Percentiles rank a stretch among this genome's conserved stretches.
phyloP scores from a whole-genome alignment of 2,888 invertebrate genomes.

The Palloptera scutellata region DNA sequence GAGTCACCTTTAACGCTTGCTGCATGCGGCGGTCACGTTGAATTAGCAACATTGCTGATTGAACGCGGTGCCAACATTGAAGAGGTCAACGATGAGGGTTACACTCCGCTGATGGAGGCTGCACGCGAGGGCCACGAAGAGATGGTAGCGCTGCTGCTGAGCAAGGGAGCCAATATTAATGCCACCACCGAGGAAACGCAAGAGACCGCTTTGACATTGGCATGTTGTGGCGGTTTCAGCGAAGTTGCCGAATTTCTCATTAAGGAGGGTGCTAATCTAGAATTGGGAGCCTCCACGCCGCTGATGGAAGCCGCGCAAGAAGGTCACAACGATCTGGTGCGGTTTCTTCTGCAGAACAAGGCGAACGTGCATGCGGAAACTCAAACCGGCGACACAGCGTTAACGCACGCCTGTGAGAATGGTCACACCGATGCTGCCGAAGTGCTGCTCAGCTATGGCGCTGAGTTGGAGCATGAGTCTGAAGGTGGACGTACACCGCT shows the following conservation, averaged over 20 bases:
- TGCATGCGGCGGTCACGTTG: conserved; percentile 98
- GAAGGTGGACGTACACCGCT: conserved; percentile 97
- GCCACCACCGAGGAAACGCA: conserved; percentile 99
- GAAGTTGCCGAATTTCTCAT: conserved; percentile 96
- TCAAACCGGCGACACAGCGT: conserved; percentile 93
- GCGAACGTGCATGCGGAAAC: conserved; percentile 95
- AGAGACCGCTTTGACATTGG: conserved; percentile 92
- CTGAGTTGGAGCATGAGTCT: conserved; percentile 93
- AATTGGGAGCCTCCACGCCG: conserved; percentile 94
- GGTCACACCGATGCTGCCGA: conserved; percentile 98
- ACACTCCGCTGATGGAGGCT: conserved; percentile 99
- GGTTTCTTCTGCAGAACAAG: conserved; percentile 82
- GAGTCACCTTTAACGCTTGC: conserved; percentile 98
- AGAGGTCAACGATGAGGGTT: conserved; percentile 99
- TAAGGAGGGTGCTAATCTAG: conserved; percentile 93
- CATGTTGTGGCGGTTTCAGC: conserved; percentile 93
- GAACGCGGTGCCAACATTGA: conserved; percentile 98
- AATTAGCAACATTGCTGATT: conserved; percentile 92
- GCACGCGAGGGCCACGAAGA: conserved; percentile 98
- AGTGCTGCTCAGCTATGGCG: conserved; percentile 87
- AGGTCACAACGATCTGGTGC: conserved; percentile 90
- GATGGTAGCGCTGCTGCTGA: conserved; percentile 93
- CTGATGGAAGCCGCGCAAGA: conserved; percentile 99
- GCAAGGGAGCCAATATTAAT: conserved; percentile 95
- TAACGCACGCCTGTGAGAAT: conserved; percentile 98